Evolutionary conservation across 2,797 vertebrate genomes (phyloP).

Genomic region (Melanotaenia nigrans): DNA sequence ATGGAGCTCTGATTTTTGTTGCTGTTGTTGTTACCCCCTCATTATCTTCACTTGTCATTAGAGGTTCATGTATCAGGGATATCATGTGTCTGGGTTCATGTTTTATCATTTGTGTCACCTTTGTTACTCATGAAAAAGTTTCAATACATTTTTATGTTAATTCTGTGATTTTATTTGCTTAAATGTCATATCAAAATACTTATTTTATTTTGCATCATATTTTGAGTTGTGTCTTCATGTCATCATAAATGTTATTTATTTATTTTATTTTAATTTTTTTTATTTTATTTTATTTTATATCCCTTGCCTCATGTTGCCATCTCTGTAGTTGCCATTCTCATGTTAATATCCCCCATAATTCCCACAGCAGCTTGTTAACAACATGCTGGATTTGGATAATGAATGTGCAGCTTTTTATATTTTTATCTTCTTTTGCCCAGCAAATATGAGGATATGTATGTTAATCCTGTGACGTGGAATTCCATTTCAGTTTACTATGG

Average conservation of each 20-base stretch:
- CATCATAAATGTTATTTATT: neutral
- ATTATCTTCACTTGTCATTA: constrained; percentile 10
- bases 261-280: constrained; percentile 8
- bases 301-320: constrained; percentile 22
- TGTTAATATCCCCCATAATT: constrained; percentile 18
- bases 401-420: constrained; percentile 40
- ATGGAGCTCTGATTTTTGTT: neutral
- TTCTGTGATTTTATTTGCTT: constrained; percentile 27
- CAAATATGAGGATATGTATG: constrained; percentile 40
- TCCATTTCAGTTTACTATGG: constrained; percentile 48
- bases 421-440: constrained; percentile 40
- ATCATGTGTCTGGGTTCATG: constrained; percentile 8
- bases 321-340: constrained; percentile 33
- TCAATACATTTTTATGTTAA: constrained; percentile 24
- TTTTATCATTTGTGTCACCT: constrained; percentile 33
- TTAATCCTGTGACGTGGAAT: constrained; percentile 57
- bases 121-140: constrained; percentile 32
- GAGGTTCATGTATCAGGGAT: neutral
- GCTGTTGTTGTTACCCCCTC: constrained; percentile 21
- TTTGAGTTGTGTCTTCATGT: constrained; percentile 20
- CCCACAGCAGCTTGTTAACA: constrained; percentile 38
- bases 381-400: constrained; percentile 41
- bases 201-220: constrained; percentile 36
- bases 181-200: constrained; percentile 13
- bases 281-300: constrained; percentile 17